A percentile compares a stretch with the other conserved stretches of the same genome.
These are phyloP conservation scores for Cydia splendana DNA, from an alignment of 1,140 invertebrate species.

Conservation along the genomic window DNA sequence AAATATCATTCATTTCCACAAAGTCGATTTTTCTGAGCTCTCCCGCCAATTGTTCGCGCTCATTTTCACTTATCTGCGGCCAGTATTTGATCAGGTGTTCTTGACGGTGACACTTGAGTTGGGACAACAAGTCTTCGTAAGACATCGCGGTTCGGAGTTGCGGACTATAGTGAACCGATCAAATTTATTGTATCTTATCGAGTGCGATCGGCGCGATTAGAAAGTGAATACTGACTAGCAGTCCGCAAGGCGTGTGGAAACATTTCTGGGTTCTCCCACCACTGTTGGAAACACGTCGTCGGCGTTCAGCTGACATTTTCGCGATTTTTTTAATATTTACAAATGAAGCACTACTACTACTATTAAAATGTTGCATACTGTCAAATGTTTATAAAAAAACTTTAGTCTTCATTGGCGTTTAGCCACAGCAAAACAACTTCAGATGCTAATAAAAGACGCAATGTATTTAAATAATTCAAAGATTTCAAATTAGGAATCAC, in stretches of 20 bases:
- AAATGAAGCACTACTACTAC: slow-evolving; percentile 31
- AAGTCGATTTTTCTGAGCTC: slow-evolving; percentile 85
- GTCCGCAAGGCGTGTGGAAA: slow-evolving; percentile 43
- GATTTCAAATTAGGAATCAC: not conserved
- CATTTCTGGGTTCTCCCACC: slow-evolving; percentile 68
- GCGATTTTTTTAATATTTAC: slow-evolving; percentile 33
- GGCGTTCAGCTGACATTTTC: slow-evolving; percentile 51
- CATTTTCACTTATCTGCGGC: slow-evolving; percentile 84
- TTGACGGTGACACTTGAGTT: slow-evolving; percentile 82
- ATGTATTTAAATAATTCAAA: not conserved
- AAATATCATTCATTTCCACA: slow-evolving; percentile 84
- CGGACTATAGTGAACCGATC: slow-evolving; percentile 6
- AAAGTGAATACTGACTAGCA: slow-evolving; percentile 67
- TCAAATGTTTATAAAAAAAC: not conserved
- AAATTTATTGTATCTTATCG: slow-evolving; percentile 30
- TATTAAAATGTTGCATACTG: not conserved
- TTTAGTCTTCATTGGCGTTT: not conserved
- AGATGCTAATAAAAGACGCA: not conserved
- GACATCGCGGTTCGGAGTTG: slow-evolving; percentile 47
- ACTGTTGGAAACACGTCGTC: slow-evolving; percentile 52
- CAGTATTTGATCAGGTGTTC: slow-evolving; percentile 93
- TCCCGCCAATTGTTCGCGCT: slow-evolving; percentile 81
- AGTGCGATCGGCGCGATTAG: slow-evolving; percentile 64
- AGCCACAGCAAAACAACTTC: not conserved
- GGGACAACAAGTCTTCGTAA: slow-evolving; percentile 63